Evolutionary conservation across 2,797 vertebrate species (phyloP), one percentile per base, ranked within the genome.

Genomic region (Silurus lanzhouensis): DNA sequence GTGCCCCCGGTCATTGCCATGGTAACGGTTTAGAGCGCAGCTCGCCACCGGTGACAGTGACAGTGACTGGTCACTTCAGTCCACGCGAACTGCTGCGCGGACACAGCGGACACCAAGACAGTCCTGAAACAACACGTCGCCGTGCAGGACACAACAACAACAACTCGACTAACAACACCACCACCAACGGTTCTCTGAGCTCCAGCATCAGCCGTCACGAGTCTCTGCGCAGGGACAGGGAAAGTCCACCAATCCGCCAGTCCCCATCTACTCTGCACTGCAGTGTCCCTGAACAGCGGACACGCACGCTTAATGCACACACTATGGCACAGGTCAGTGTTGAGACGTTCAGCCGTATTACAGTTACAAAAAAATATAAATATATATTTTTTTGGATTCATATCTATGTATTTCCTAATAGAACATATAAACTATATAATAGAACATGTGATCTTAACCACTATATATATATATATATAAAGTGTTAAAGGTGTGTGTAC

Each of bases 241-340:
- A 99, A 88, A 99, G 98, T 90, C 97, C 98, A 82, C 97, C 98
- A 5, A 97, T 98, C 84, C 92, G 97, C 76, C 97, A 97, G 89
- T 98, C 98, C 0, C 96, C 96, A 0, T 98, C 97, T 4, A 94
- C 97, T 38, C 97, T 98, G 71, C 98, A 98, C 0, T 94, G 97
- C 89, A 97, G 89, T 91, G 92, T 63, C 91, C 92, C 88, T 95
- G 97, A 92, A 95, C 93, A 5, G 92, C 97, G 93, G 96, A 81
- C 88, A 2, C 90, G 89, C 46, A 88, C 87, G 3, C 84, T 88
- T 5, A 90, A 99, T 89, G 95, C 96, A 0, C 97, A 99, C 88
- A 94, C 95, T 0, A 97, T 98, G 90, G 97, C 97, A 92, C 97
- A 99, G 97, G 98, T 99, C 70, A 89, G 90, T 64, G 14, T 74